Evolutionary conservation across 2,113 vertebrate genomes (phyloP).

Genomic region (Sphyrna mokarran): DNA sequence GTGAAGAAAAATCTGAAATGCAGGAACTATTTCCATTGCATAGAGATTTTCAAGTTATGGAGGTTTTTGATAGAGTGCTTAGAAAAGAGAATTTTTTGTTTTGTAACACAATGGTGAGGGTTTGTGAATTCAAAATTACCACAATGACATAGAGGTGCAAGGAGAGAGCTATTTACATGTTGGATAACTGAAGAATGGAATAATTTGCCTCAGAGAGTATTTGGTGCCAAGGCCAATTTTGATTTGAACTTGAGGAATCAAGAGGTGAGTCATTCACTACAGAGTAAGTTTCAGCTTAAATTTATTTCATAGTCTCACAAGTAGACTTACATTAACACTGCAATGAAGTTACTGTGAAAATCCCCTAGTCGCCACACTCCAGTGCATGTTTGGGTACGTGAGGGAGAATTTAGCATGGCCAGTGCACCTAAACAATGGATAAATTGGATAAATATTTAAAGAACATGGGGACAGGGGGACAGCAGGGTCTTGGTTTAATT

Average conservation of each 20-base stretch:
- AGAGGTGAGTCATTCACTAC: no score
- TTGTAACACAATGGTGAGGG: neutral
- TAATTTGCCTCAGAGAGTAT: neutral
- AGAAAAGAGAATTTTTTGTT: neutral
- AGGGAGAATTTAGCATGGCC: no score
- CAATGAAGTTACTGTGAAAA: no score
- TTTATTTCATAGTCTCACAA: no score
- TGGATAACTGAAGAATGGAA: neutral
- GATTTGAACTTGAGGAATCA: no score
- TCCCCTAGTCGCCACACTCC: no score
- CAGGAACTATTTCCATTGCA: neutral
- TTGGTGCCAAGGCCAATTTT: neutral
- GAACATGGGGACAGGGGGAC: neutral
- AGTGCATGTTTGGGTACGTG: no score
- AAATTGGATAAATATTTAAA: neutral
- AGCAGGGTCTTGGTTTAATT: neutral
- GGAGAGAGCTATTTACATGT: neutral
- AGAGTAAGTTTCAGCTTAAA: no score
- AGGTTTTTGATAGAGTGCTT: neutral
- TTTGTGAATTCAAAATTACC: neutral
- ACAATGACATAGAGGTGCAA: neutral
- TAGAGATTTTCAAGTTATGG: neutral
- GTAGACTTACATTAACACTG: no score
- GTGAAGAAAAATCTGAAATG: neutral
- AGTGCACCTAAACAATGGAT: neutral